Percentiles rank a stretch among this genome's conserved stretches.
These are phyloP conservation scores for Coilia nasus DNA, from an alignment of 2,797 vertebrate genomes.

Conservation along the genomic window DNA sequence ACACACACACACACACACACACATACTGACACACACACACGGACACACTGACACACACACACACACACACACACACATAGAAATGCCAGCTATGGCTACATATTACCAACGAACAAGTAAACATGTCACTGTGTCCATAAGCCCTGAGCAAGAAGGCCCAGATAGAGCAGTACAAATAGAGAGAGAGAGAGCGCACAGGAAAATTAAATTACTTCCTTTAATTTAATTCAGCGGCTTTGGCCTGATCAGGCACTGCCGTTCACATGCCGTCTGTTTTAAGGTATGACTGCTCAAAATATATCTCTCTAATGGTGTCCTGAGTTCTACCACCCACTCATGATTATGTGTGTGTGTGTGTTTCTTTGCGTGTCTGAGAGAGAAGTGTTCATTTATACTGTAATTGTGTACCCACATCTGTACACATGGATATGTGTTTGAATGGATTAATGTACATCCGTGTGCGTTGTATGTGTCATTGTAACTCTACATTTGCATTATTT, in stretches of 20 bases:
- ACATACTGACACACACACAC: background rate
- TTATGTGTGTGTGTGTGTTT: slow-evolving; percentile 33
- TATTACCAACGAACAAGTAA: background rate
- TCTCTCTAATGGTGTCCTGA: slow-evolving; percentile 40
- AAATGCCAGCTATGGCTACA: slow-evolving; percentile 4
- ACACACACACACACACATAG: background rate
- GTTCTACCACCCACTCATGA: slow-evolving; percentile 15
- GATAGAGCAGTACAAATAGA: background rate
- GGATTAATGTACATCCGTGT: background rate
- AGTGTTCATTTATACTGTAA: background rate
- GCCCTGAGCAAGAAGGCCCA: background rate
- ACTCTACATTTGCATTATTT: background rate
- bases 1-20: background rate
- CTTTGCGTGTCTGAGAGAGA: background rate
- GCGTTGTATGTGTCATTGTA: background rate
- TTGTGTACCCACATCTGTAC: background rate
- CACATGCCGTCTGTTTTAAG: slow-evolving; percentile 46
- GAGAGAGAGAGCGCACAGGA: background rate
- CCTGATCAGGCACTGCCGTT: slow-evolving; percentile 48
- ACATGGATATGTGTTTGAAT: slow-evolving; percentile 16
- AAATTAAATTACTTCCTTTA: slow-evolving; percentile 66
- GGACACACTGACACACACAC: background rate
- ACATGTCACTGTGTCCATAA: background rate
- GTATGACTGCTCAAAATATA: slow-evolving; percentile 35
- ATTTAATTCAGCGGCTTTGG: slow-evolving; percentile 61